Conservation (phyloP, 2,113 vertebrate species). For the Pristiophorus japonicus region DNA sequence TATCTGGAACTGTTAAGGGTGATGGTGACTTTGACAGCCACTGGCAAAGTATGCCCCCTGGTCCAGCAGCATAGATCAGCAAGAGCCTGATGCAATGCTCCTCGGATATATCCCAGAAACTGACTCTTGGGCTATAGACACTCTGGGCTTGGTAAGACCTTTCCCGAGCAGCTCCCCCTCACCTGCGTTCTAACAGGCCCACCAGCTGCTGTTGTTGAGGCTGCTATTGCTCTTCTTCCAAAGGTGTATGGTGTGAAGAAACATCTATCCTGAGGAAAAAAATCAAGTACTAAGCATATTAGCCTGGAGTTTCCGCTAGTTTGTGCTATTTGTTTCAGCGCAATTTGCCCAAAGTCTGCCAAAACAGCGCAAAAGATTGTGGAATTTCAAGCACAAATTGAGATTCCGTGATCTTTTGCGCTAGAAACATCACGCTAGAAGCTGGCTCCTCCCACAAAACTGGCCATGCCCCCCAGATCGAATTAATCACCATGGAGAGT, state of each 20-base stretch:
- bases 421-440: not conserved
- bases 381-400: not conserved
- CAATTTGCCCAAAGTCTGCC: not conserved
- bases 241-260: not conserved
- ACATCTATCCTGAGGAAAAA: not conserved
- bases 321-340: not conserved
- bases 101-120: not conserved
- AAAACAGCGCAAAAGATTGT: not conserved
- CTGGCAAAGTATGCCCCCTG: not conserved
- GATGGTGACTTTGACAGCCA: not conserved
- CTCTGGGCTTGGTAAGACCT: not conserved
- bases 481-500: not conserved
- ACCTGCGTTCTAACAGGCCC: not conserved
- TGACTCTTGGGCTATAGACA: not conserved
- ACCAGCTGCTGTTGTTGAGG: not conserved
- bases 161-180: not conserved
- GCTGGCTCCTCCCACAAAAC: not conserved
- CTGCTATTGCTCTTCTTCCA: too few species aligned
- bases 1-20: not conserved
- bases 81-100: not conserved
- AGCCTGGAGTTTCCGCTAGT: too few species aligned
- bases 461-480: too few species aligned
- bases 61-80: not conserved
- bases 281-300: not conserved
- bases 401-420: not conserved